A percentile compares a stretch with the other conserved stretches of the same genome.
Conservation (phyloP, 2,888 invertebrate species). For the Troides helena region DNA sequence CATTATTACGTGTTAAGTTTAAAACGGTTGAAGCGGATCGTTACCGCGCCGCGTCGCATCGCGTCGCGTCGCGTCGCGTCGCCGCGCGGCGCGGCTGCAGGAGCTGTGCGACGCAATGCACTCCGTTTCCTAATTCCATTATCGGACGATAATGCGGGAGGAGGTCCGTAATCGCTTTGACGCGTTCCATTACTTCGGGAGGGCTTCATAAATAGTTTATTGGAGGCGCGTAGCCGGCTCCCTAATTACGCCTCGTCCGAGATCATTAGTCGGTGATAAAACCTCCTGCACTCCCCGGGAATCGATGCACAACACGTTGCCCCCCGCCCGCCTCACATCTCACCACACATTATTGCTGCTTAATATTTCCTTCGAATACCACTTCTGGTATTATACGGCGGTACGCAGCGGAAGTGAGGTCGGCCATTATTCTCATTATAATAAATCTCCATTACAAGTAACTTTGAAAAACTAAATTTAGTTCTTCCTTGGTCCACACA, state of each 20-base stretch:
- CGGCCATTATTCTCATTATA: no score
- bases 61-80: no score
- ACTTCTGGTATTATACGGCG: no score
- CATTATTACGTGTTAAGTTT: not conserved
- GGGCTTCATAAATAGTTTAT: constrained; percentile 77
- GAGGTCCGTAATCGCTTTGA: constrained; percentile 56
- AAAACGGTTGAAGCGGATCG: not conserved
- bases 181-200: constrained; percentile 68
- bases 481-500: no score
- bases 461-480: no score
- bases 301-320: constrained; percentile 55
- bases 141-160: constrained; percentile 50
- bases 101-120: constrained; percentile 3
- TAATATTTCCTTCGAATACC: no score
- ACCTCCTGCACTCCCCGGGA: constrained; percentile 56
- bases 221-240: constrained; percentile 61
- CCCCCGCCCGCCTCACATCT: not conserved
- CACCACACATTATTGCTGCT: no score
- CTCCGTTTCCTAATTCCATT: constrained; percentile 46
- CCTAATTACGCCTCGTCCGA: constrained; percentile 66
- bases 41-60: not conserved
- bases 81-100: not conserved
- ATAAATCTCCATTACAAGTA: no score
- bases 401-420: no score
- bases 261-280: constrained; percentile 75